Conservation (phyloP, 1,140 invertebrate genomes). For the Platorchestia sp. region DNA sequence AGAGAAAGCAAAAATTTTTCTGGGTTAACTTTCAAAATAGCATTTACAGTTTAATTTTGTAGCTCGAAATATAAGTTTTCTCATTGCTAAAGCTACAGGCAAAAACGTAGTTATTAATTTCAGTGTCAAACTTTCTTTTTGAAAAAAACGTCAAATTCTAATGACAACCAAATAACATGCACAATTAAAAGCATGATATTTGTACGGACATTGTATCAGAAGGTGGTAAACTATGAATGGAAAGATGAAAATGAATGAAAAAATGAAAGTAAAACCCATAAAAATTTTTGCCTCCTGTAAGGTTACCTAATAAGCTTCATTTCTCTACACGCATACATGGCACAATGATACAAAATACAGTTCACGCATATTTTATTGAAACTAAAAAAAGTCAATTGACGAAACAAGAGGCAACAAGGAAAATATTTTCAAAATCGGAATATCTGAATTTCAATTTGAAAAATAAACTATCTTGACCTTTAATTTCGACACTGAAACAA, state of each 20-base stretch:
- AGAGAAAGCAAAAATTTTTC: constrained; percentile 66
- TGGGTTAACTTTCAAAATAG: constrained; percentile 54
- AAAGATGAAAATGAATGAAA: constrained; percentile 12
- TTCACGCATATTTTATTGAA: constrained; percentile 14
- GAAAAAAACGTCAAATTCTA: not conserved
- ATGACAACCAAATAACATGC: not conserved
- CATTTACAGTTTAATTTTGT: not conserved
- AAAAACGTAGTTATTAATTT: not conserved
- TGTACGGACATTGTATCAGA: not conserved
- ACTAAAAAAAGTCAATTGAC: not conserved
- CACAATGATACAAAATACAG: not conserved
- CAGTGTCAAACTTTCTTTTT: not conserved
- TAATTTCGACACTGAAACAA: not conserved
- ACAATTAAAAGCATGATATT: not conserved
- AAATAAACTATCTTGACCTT: not conserved
- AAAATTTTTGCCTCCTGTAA: not conserved
- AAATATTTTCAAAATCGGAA: not conserved
- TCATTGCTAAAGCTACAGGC: not conserved
- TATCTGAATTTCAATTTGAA: not conserved
- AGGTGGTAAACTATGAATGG: not conserved
- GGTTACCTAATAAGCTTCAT: not conserved
- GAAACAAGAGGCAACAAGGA: not conserved
- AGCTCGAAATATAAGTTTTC: not conserved
- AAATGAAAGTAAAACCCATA: constrained; percentile 51
- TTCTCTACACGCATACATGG: not conserved